Evolutionary conservation across 1,140 invertebrate species (phyloP), one percentile per base, ranked within the genome.

Genomic region (Drosophila asahinai): DNA sequence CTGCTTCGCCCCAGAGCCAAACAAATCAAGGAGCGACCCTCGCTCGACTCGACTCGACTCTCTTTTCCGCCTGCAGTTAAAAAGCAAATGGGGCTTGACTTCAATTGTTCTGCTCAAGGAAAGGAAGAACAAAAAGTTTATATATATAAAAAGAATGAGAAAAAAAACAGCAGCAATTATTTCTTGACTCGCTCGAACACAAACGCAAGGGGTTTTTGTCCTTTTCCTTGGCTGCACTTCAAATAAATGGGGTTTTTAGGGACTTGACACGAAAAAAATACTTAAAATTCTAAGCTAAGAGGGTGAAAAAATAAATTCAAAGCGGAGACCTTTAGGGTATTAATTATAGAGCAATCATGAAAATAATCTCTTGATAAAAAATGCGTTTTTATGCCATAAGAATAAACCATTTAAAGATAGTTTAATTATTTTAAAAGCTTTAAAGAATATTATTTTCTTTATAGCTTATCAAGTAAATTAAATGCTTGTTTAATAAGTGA

Each of bases 1-100:
- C 45, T 67, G 63, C 25, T 51, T 61, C 49, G 76, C 72, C 68
- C 76, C 17, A 73, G 8, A 84, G 86, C 81, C 86, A 90, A 89
- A 87, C 81, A 87, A 87, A 87, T 87, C 83, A 89, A 89, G 84
- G 81, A 89, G 84, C 83, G 71, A 87, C 83, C 52, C 66, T 61
- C 80, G 54, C 36, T 57, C 38, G 36, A 38, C 52, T 55, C 33
- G 43, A 64, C 77, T 66, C 65, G 60, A 61, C 61, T 67, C 75
- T 74, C 74, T 55, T 83, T 83, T 72, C 63, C 60, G 77, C 81
- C 81, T 68, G 75, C 51, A 82, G 83, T 71, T 63, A 68, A 83
- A 84, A 70, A 70, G 73, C 73, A 87, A 57, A 63, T 84, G 77
- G 66, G 84, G 84, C 84, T 84, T 81, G 86, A 87, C 84, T 87